These are phyloP conservation scores for Cynoglossus semilaevis DNA, from an alignment of 2,113 vertebrate genomes.

Conservation along the genomic window DNA sequence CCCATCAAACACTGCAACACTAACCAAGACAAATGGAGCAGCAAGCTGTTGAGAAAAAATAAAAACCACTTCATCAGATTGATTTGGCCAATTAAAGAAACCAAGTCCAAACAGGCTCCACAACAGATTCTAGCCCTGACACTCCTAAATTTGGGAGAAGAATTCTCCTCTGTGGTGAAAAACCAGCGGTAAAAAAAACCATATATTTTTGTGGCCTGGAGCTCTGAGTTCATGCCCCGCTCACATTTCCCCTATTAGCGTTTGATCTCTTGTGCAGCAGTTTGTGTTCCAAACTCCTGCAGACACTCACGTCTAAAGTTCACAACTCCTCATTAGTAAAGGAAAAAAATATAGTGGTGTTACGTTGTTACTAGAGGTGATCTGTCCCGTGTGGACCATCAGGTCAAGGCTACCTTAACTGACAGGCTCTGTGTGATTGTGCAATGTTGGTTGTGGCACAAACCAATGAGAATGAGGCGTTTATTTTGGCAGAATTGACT, in stretches of 20 bases:
- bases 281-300: slow-evolving; percentile 1
- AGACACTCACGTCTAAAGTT: background rate
- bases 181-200: background rate
- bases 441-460: too few species aligned
- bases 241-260: background rate
- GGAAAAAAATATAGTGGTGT: slow-evolving; percentile 2
- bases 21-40: slow-evolving; percentile 1
- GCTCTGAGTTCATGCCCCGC: slow-evolving; percentile 4
- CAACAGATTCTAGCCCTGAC: slow-evolving; percentile 21
- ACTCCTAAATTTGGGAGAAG: slow-evolving; percentile 13
- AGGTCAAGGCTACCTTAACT: background rate
- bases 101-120: slow-evolving; percentile 29
- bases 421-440: background rate
- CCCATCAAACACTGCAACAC: background rate
- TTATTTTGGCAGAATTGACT: too few species aligned
- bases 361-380: background rate
- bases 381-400: background rate
- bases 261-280: slow-evolving; percentile 1
- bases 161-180: slow-evolving; percentile 29
- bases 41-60: background rate
- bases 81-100: slow-evolving; percentile 30
- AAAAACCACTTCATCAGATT: slow-evolving; percentile 20
- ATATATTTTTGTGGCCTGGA: background rate
- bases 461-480: too few species aligned
- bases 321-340: background rate